These are phyloP conservation scores for Lochmaea crataegi DNA, from an alignment of 2,888 invertebrate genomes.

Conservation along the genomic window DNA sequence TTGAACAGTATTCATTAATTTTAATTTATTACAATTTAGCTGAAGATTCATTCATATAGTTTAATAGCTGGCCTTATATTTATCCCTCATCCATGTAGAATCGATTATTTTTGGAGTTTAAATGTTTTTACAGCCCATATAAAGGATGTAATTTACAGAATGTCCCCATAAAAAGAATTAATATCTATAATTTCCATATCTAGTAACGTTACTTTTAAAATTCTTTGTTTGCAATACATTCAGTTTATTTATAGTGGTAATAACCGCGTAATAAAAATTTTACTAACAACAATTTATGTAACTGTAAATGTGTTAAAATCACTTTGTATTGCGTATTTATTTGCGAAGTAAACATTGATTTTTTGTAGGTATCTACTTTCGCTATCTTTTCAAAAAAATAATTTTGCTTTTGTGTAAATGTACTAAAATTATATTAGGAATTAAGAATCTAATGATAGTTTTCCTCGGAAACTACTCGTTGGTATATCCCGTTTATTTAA, in stretches of 20 bases:
- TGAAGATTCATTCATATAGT: slow-evolving; percentile 27
- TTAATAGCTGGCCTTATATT: slow-evolving; percentile 39
- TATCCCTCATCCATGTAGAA: slow-evolving; percentile 37
- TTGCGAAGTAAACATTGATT: background rate
- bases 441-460: no score
- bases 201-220: background rate
- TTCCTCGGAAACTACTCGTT: no score
- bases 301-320: slow-evolving; percentile 2
- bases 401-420: no score
- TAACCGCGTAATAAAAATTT: background rate
- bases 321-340: background rate
- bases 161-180: background rate
- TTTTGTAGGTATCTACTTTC: background rate
- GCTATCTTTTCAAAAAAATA: no score
- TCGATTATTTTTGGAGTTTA: slow-evolving; percentile 37
- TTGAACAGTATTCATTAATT: slow-evolving; percentile 9
- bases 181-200: background rate
- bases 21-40: slow-evolving; percentile 1
- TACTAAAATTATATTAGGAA: no score
- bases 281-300: background rate
- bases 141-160: background rate
- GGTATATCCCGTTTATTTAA: no score
- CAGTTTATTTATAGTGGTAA: background rate
- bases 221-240: background rate
- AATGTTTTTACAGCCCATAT: slow-evolving; percentile 1